Base-by-base conservation (phyloP, 1,140 invertebrate species). In the Macrosteles quadrilineatus region DNA sequence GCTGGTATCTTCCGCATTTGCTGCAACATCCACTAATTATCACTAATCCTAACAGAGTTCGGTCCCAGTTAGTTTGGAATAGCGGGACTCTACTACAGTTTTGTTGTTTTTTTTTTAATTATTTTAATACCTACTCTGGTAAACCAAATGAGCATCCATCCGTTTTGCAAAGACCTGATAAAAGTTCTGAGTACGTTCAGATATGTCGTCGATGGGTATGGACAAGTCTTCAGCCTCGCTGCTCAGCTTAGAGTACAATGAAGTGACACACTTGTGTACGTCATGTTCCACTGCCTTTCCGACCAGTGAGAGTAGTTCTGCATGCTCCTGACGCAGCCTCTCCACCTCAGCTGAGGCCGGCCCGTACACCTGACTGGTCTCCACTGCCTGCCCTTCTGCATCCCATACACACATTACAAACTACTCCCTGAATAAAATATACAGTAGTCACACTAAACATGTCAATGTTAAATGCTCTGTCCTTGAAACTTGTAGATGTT, bases 161-260 rank as follows among this genome's bases (percentile, higher is more conserved):
- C 89, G 84, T 73, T 92, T 91, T 63, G 85, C 85, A 79, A 95
- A 90, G 50, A 86, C 84, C 80, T 92, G 90, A 81, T 98, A 98
- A 77, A 95, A 96, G 76, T 94, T 91, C 80, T 98, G 95, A 30
- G 96, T 89, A 23, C 90, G 83, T 77, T 98, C 95, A 0, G 94
- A 93, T 12, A 97, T 80, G 71, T 97, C 95, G 62, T 98, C 96
- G 19, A 96, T 88, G 50, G 85, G 84, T 75, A 68, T 63, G n/a
- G 53, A 63, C 25, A 68, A 53, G n/a, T 65, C 59, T 66, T 75
- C 73, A 23, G 70, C 66, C 53, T 70, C 72, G 17, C 64, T 43
- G 12, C 63, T 23, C 29, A 75, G 47, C n/a, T 88, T 88, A 59
- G 85, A 85, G 55, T 90, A 87, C 71, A 93, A 87, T 14, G 79